Evolutionary conservation across 2,888 invertebrate genomes (phyloP), one percentile per base, ranked within the genome.

Genomic region (Drosophila mimica): DNA sequence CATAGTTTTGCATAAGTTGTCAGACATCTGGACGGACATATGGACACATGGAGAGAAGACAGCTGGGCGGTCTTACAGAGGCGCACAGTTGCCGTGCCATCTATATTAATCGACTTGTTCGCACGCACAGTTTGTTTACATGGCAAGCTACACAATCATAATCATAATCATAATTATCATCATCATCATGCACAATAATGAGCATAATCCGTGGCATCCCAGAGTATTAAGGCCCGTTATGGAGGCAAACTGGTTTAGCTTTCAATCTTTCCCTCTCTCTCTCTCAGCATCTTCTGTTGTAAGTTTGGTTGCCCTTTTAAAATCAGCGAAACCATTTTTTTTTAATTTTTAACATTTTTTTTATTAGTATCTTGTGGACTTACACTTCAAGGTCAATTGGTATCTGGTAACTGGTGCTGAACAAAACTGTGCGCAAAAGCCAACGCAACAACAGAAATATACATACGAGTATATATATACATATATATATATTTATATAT

Each of bases 51-150:
- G 20, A 36, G 25, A 65, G 40, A 43, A 62, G 79, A 78, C 78
- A 79, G 71, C 75, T 75, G 76, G 83, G 70, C 74, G 74, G 65
- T 74, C 60, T 65, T 43, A 67, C 74, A 60, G 79, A 65, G 30
- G 63, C 63, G 64, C 59, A 7, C 58, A 36, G 52, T 33, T 59
- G 36, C 56, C 56, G 25, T 48, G 65, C 31, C 20, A 57, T 43
- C 59, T 15, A 73, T 79, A 88, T 86, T 86, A 85, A 85, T 88
- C 87, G 84, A 81, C 76, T 81, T 81, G 70, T 81, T 89, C 76
- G 89, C 85, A 87, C 89, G 84, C 85, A 79, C 60, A 70, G 28
- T 70, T 53, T 82, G 85, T 79, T 88, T 62, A 88, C 83, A 83
- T 82, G 88, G 71, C 66, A 69, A 74, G 53, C 63, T 48, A 70